Conservation (phyloP, 2,888 invertebrate genomes). For the Troglohyphantes excavatus region DNA sequence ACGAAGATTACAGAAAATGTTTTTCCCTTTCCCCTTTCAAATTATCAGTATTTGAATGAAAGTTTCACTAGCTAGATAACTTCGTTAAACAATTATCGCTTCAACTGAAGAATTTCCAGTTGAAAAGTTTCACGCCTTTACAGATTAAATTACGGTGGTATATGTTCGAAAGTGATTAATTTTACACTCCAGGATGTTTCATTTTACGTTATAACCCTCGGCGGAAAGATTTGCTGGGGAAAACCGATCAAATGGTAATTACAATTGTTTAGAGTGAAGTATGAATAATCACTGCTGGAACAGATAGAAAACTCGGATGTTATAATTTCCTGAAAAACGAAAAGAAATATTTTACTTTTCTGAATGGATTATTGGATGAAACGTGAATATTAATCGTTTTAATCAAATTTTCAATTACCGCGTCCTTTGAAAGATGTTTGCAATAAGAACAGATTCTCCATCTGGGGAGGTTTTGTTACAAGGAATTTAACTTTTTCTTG, state of each 20-base stretch:
- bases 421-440: conserved; percentile 41
- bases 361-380: conserved; percentile 63
- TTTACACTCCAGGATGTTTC: conserved; percentile 43
- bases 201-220: conserved; percentile 16
- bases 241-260: conserved; percentile 68
- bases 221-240: conserved; percentile 27
- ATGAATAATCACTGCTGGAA: conserved; percentile 62
- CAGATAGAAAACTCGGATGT: conserved; percentile 38
- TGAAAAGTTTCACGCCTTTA: conserved; percentile 26
- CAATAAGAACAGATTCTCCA: conserved; percentile 24
- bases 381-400: conserved; percentile 60
- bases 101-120: conserved; percentile 42
- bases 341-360: conserved; percentile 53
- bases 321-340: conserved; percentile 54
- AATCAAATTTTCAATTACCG: conserved; percentile 69
- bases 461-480: conserved; percentile 19
- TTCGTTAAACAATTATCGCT: conserved; percentile 63
- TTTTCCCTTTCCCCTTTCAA: neutral
- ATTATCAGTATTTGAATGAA: conserved; percentile 36
- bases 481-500: conserved; percentile 20
- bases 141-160: conserved; percentile 62
- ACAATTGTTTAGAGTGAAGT: conserved; percentile 70
- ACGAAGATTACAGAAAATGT: neutral
- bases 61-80: conserved; percentile 21
- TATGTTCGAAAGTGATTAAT: conserved; percentile 67